Evolutionary conservation across 1,140 invertebrate genomes (phyloP).

Genomic region (Scaptomyza pallida): DNA sequence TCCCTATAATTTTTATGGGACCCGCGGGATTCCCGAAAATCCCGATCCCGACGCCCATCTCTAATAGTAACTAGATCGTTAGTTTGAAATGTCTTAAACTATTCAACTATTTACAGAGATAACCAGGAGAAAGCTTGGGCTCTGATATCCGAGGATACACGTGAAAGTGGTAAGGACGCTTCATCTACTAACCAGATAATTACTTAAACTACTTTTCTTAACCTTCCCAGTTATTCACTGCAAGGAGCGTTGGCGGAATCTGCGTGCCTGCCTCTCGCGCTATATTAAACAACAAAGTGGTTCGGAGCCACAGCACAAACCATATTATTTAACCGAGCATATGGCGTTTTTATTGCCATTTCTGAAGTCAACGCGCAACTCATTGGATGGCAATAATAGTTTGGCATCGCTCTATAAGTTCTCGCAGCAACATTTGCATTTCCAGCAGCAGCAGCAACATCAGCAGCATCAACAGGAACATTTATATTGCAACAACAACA

Average conservation of each 20-base stretch:
- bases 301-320: constrained; percentile 78
- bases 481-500: constrained; percentile 57
- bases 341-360: constrained; percentile 83
- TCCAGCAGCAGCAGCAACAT: constrained; percentile 37
- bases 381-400: constrained; percentile 66
- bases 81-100: background rate
- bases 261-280: constrained; percentile 79
- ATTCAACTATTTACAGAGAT: constrained; percentile 49
- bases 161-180: constrained; percentile 64
- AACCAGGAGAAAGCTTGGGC: constrained; percentile 83
- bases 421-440: constrained; percentile 64
- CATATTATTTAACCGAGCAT: constrained; percentile 83
- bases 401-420: constrained; percentile 66
- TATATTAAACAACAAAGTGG: constrained; percentile 80
- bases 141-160: constrained; percentile 83
- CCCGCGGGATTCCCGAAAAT: too few species aligned
- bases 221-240: constrained; percentile 73
- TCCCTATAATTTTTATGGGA: too few species aligned
- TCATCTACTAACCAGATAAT: background rate
- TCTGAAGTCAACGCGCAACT: constrained; percentile 74
- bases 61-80: too few species aligned
- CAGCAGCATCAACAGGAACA: constrained; percentile 50
- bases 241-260: constrained; percentile 83
- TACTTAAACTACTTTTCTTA: background rate
- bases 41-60: too few species aligned